Conservation (phyloP, 2,113 vertebrate species). For the Pachypanchax playfairii region DNA sequence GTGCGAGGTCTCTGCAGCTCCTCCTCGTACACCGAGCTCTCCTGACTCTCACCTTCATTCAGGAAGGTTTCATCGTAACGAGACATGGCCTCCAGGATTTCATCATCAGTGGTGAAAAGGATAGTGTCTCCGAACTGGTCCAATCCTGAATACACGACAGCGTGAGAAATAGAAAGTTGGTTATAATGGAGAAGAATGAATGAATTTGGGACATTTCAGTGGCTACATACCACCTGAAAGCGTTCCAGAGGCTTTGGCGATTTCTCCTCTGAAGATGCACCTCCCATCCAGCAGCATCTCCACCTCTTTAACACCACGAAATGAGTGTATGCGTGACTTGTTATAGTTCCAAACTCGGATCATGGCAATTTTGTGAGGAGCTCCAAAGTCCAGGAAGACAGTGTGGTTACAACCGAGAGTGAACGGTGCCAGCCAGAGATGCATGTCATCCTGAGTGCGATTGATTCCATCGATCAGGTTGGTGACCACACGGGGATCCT, state of each 20-base stretch:
- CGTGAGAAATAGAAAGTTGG: background rate
- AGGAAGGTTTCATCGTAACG: conserved; percentile 86
- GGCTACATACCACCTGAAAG: conserved; percentile 85
- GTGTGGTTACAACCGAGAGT: conserved; percentile 85
- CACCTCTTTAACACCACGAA: conserved; percentile 90
- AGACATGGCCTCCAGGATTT: conserved; percentile 94
- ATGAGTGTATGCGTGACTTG: conserved; percentile 97
- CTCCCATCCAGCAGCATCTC: conserved; percentile 86
- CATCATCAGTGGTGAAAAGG: conserved; percentile 93
- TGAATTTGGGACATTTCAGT: background rate
- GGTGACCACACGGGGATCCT: conserved; percentile 85
- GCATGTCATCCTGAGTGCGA: conserved; percentile 96
- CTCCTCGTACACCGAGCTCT: conserved; percentile 78
- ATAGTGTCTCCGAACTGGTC: conserved; percentile 98
- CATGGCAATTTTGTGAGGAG: conserved; percentile 88
- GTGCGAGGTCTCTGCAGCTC: conserved; percentile 88
- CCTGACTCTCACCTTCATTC: conserved; percentile 69
- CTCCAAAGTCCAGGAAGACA: conserved; percentile 85
- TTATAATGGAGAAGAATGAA: background rate
- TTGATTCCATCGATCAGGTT: conserved; percentile 91
- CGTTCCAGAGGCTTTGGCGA: conserved; percentile 95
- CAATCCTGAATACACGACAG: conserved; percentile 75
- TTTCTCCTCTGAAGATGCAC: conserved; percentile 94
- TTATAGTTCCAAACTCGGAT: conserved; percentile 99
- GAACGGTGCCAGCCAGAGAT: conserved; percentile 96